A percentile compares a stretch with the other conserved stretches of the same genome.
Conservation (phyloP, 53 echinoderm and acorn worm species). For the Actinopyga echinites region DNA sequence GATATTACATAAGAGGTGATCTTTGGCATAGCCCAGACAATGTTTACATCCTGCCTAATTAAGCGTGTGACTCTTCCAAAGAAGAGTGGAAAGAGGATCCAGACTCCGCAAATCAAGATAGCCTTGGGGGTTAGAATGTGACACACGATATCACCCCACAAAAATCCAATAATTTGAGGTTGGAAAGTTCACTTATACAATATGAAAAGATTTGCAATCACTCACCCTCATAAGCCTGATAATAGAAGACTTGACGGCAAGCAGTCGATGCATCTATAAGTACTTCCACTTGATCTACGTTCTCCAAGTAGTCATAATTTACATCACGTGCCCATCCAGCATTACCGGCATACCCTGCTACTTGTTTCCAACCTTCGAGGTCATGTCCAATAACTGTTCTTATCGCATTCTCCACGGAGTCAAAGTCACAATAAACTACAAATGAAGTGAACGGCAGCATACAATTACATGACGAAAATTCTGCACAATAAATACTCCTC, state of each 20-base stretch:
- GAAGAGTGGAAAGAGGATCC: too few relatives aligned
- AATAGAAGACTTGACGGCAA: conserved; percentile 37
- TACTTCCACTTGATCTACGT: background rate
- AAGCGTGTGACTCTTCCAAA: too few relatives aligned
- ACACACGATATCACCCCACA: too few relatives aligned
- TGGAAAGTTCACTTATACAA: too few relatives aligned
- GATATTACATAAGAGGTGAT: too few relatives aligned
- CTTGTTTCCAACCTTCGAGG: background rate
- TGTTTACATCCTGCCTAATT: too few relatives aligned
- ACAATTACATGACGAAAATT: too few relatives aligned
- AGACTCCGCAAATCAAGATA: too few relatives aligned
- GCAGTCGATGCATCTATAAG: conserved; percentile 6
- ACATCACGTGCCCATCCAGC: conserved; percentile 37
- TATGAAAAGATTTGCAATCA: background rate
- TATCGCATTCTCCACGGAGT: conserved; percentile 45
- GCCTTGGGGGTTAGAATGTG: too few relatives aligned
- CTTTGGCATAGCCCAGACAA: too few relatives aligned
- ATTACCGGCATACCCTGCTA: background rate
- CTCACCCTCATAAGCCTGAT: conserved; percentile 22
- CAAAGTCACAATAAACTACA: conserved; percentile 49
- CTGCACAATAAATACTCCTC: background rate
- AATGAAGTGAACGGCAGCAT: too few relatives aligned
- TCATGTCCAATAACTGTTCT: conserved; percentile 44
- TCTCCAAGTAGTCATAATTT: conserved; percentile 37
- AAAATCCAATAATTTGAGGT: too few relatives aligned